These are phyloP conservation scores for Neria commutata DNA, from an alignment of 2,888 invertebrate species.

Conservation along the genomic window DNA sequence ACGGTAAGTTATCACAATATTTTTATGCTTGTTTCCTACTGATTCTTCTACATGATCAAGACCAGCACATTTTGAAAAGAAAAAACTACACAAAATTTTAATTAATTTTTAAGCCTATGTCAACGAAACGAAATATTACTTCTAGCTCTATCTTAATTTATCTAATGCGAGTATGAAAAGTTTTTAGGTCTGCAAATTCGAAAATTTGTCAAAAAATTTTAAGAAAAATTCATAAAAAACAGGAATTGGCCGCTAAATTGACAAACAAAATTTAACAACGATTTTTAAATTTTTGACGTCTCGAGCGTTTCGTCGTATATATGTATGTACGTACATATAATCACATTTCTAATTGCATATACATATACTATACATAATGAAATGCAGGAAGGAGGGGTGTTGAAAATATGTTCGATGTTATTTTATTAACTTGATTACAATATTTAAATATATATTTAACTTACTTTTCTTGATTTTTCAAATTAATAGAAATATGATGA, in stretches of 20 bases:
- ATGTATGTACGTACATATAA: no score
- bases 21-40: constrained; percentile 11
- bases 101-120: constrained; percentile 7
- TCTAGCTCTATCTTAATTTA: neutral
- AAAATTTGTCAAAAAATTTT: constrained; percentile 40
- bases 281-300: neutral
- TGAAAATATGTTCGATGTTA: constrained; percentile 50
- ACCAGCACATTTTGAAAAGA: neutral
- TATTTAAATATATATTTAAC: constrained; percentile 13
- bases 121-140: no score
- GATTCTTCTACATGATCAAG: no score
- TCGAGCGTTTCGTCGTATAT: no score
- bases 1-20: constrained; percentile 19
- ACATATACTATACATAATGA: constrained; percentile 32
- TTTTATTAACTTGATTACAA: constrained; percentile 13
- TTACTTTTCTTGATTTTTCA: constrained; percentile 12
- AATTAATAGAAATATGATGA: constrained; percentile 6
- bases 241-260: constrained; percentile 57
- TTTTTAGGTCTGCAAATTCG: constrained; percentile 25
- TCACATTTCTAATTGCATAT: neutral
- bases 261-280: no score
- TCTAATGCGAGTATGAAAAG: constrained; percentile 20
- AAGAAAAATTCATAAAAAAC: constrained; percentile 45
- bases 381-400: constrained; percentile 56
- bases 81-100: constrained; percentile 5